Conservation (phyloP, 1,140 invertebrate species). For the Nomia melanderi region DNA sequence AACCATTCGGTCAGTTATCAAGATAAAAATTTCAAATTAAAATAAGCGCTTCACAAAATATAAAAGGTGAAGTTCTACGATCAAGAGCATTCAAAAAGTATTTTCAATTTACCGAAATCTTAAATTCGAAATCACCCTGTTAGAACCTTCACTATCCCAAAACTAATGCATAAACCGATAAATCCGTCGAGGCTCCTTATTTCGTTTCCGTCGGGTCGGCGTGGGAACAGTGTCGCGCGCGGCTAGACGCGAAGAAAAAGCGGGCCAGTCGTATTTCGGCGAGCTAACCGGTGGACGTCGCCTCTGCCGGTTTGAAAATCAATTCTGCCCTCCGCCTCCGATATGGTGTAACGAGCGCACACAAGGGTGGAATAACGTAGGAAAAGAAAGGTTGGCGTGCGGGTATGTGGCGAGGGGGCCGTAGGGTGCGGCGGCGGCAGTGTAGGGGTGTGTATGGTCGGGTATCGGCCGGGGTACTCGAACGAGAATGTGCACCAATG, state of each 20-base stretch:
- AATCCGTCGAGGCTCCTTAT: too few relatives aligned
- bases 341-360: conserved; percentile 50
- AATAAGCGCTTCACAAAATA: too few relatives aligned
- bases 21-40: too few relatives aligned
- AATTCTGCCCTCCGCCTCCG: conserved; percentile 44
- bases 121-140: too few relatives aligned
- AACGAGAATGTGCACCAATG: conserved; percentile 57
- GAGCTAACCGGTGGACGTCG: conserved; percentile 36
- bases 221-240: not conserved
- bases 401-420: not conserved
- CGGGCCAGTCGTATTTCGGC: conserved; percentile 41
- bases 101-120: too few relatives aligned
- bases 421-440: too few relatives aligned
- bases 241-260: not conserved
- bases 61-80: too few relatives aligned
- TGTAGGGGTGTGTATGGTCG: conserved; percentile 9
- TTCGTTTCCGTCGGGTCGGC: not conserved
- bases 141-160: too few relatives aligned
- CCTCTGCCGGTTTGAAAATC: conserved; percentile 52
- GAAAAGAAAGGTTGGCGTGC: conserved; percentile 33
- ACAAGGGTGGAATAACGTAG: conserved; percentile 38
- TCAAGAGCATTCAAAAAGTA: too few relatives aligned
- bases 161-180: too few relatives aligned
- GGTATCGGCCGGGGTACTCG: conserved; percentile 51
- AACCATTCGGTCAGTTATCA: too few relatives aligned